Evolutionary conservation across 2,113 vertebrate genomes (phyloP).

Genomic region (Gobio gobio): DNA sequence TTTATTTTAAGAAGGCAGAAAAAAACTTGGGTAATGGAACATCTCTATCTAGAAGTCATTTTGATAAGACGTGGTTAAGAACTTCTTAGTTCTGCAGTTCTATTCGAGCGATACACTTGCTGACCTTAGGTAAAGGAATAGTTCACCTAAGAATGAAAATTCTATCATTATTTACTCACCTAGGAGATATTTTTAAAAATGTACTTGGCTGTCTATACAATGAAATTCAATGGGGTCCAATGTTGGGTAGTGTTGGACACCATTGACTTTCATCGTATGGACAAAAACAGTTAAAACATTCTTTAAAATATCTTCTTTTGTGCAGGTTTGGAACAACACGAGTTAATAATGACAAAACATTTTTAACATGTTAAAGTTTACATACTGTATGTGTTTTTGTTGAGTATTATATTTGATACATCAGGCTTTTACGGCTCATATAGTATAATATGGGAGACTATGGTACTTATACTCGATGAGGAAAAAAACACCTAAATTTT

Average conservation of each 20-base stretch:
- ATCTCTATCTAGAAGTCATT: conserved; percentile 6
- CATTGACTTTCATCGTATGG: too few relatives aligned
- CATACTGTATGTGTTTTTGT: background rate
- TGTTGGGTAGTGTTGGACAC: too few relatives aligned
- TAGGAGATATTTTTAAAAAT: background rate
- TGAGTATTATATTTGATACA: background rate
- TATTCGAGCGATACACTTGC: background rate
- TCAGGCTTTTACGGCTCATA: background rate
- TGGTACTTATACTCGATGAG: background rate
- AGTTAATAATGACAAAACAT: background rate
- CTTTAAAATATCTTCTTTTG: too few relatives aligned
- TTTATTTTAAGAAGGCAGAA: conserved; percentile 28
- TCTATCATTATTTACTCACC: background rate
- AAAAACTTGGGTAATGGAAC: background rate
- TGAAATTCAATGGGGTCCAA: background rate
- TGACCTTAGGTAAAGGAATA: conserved; percentile 8
- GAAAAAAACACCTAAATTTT: too few relatives aligned
- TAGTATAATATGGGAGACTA: background rate
- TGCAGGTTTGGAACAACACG: background rate
- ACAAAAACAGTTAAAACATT: too few relatives aligned
- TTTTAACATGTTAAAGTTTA: too few relatives aligned
- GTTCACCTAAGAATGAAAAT: background rate
- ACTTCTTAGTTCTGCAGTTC: conserved; percentile 15
- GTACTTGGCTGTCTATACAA: background rate
- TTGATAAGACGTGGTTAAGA: conserved; percentile 12